Percentiles rank a stretch among this genome's conserved stretches.
phyloP scores from a whole-genome alignment of 2,797 vertebrate genomes.

The Aphelocoma californica region DNA sequence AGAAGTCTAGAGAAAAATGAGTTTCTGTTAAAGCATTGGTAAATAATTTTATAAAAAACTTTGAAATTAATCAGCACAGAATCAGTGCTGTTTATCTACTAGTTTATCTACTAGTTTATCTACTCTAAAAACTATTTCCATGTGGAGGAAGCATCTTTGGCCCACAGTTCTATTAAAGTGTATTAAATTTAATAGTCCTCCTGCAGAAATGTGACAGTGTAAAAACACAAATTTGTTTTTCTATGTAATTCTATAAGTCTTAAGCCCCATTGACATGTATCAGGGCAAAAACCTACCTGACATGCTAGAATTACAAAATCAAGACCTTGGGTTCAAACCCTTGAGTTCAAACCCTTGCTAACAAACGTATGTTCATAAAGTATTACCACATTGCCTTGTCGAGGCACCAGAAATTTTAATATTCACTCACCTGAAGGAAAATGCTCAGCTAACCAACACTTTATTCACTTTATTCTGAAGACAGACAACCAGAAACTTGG shows the following conservation, averaged over 20 bases:
- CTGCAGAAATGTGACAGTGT: neutral
- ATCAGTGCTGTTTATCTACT: no score
- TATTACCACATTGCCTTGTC: fast-evolving
- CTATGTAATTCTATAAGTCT: neutral
- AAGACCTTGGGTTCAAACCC: neutral
- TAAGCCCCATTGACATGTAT: neutral
- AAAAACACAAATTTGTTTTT: neutral
- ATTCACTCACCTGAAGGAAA: neutral
- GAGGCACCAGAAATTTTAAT: neutral
- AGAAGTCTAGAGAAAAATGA: neutral
- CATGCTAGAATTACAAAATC: neutral
- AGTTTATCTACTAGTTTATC: no score
- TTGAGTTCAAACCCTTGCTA: neutral
- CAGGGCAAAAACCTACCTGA: neutral
- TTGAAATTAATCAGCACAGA: neutral
- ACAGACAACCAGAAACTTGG: neutral
- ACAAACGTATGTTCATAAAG: neutral
- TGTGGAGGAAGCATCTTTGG: fast-evolving
- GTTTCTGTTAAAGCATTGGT: neutral
- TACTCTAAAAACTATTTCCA: neutral
- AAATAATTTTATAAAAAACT: neutral
- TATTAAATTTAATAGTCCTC: neutral
- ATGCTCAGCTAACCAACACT: neutral
- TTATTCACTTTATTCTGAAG: neutral
- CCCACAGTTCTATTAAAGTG: neutral